A percentile compares a stretch with the other conserved stretches of the same genome.
Conservation (phyloP, 2,113 vertebrate genomes). For the Condylura cristata region DNA sequence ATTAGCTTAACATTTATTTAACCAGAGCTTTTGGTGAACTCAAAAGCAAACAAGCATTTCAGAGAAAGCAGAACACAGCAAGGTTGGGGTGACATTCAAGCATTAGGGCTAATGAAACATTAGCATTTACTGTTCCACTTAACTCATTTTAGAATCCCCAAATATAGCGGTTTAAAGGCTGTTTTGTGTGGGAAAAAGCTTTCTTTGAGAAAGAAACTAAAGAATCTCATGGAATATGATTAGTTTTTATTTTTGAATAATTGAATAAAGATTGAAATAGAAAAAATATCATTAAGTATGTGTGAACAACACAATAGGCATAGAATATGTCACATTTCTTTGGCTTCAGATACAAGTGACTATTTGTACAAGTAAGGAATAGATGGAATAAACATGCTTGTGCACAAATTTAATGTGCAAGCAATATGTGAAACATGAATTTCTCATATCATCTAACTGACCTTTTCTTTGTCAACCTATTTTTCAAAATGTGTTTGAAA, state of each 20-base stretch:
- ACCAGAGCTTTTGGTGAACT: conserved; percentile 62
- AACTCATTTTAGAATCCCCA: background rate
- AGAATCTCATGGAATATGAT: conserved; percentile 10
- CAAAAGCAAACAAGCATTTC: conserved; percentile 51
- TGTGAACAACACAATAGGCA: conserved; percentile 43
- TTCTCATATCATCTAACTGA: conserved; percentile 43
- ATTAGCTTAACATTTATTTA: conserved; percentile 70
- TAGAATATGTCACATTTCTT: background rate
- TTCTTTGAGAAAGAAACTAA: conserved; percentile 42
- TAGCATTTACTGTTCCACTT: conserved; percentile 32
- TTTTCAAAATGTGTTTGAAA: background rate
- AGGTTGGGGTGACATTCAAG: conserved; percentile 54
- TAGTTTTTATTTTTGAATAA: conserved; percentile 52
- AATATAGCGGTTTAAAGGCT: background rate
- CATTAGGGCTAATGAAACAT: conserved; percentile 63
- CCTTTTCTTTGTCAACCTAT: background rate
- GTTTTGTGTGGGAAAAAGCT: background rate
- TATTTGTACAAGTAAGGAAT: background rate
- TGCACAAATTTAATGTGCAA: background rate
- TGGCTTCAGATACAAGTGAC: background rate
- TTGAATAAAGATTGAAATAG: conserved; percentile 47
- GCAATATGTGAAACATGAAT: background rate
- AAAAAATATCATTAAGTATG: conserved; percentile 63
- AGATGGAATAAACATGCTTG: background rate
- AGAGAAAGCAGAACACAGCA: conserved; percentile 21